Percentiles rank a stretch among this genome's conserved stretches.
These are phyloP conservation scores for Thymelicus lineola DNA, from an alignment of 2,888 invertebrate genomes.

Conservation along the genomic window DNA sequence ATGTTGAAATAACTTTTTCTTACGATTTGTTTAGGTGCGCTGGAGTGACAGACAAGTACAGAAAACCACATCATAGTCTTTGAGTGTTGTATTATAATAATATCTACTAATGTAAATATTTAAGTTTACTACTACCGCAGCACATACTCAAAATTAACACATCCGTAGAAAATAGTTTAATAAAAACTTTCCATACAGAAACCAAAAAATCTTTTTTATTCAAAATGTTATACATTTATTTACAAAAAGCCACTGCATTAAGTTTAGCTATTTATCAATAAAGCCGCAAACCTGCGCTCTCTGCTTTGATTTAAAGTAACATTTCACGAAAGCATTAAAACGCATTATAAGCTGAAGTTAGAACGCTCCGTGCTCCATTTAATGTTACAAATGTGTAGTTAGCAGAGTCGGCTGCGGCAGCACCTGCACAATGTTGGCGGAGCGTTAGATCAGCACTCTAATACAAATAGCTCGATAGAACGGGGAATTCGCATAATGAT, in stretches of 20 bases:
- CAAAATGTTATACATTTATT: not conserved
- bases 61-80: too few species aligned
- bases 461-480: constrained; percentile 28
- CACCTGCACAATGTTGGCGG: constrained; percentile 2
- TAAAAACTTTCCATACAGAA: too few species aligned
- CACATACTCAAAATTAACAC: too few species aligned
- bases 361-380: constrained; percentile 21
- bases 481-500: constrained; percentile 9
- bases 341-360: constrained; percentile 21
- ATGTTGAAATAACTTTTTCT: too few species aligned
- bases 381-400: constrained; percentile 48
- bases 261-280: not conserved
- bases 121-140: too few species aligned
- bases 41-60: too few species aligned
- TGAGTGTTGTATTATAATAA: too few species aligned
- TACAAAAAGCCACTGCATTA: not conserved
- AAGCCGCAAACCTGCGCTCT: not conserved
- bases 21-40: too few species aligned
- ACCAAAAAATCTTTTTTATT: too few species aligned
- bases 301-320: not conserved
- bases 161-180: too few species aligned
- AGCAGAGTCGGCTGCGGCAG: constrained; percentile 10
- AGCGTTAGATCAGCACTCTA: constrained; percentile 15
- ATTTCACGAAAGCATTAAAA: not conserved
- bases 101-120: too few species aligned